phyloP scores from a whole-genome alignment of 2,888 invertebrate genomes.

The Cylloceria caligata region DNA sequence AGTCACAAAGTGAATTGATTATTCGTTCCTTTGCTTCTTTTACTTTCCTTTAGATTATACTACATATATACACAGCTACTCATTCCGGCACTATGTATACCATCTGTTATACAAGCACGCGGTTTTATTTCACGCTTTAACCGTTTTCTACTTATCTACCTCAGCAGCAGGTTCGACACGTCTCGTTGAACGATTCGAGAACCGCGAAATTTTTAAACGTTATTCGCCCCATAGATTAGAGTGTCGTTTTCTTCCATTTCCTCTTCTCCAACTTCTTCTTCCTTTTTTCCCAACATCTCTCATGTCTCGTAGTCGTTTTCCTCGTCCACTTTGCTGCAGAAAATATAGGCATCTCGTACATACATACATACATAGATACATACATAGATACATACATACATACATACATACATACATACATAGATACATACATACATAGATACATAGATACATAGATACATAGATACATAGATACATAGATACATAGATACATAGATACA shows the following conservation, averaged over 20 bases:
- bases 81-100: not conserved
- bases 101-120: not conserved
- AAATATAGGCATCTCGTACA: slow-evolving; percentile 23
- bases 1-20: slow-evolving; percentile 44
- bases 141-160: slow-evolving; percentile 16
- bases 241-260: slow-evolving; percentile 24
- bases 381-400: too few relatives aligned
- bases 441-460: too few relatives aligned
- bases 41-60: slow-evolving; percentile 9
- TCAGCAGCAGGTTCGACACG: not conserved
- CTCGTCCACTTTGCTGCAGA: slow-evolving; percentile 44
- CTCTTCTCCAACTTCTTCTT: not conserved
- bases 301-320: slow-evolving; percentile 21
- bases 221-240: slow-evolving; percentile 10
- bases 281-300: slow-evolving; percentile 10
- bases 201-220: slow-evolving; percentile 44
- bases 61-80: not conserved
- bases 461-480: too few relatives aligned
- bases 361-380: not conserved
- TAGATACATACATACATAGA: too few relatives aligned
- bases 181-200: slow-evolving; percentile 39
- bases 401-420: too few relatives aligned
- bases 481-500: not conserved
- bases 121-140: slow-evolving; percentile 2
- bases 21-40: slow-evolving; percentile 11